These are phyloP conservation scores for Pocillopora damicornis DNA, from an alignment of 64 coral and sea anemone genomes.

Conservation along the genomic window DNA sequence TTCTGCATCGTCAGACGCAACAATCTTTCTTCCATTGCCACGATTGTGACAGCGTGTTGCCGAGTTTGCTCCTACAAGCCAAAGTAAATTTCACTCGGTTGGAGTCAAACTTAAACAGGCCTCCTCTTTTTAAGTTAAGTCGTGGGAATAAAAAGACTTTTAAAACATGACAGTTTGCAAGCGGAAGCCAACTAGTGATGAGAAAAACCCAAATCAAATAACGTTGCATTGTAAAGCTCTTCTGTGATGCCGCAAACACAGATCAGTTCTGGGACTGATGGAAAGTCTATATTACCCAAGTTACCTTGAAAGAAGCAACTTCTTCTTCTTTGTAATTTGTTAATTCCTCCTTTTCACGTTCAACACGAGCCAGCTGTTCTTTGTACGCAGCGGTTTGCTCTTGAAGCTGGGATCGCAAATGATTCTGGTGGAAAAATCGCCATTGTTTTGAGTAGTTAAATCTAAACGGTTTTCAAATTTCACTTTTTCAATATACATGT, in stretches of 20 bases:
- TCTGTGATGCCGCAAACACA: too few relatives aligned
- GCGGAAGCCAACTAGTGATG: too few relatives aligned
- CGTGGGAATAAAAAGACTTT: too few relatives aligned
- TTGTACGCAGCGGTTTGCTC: slow-evolving; percentile 34
- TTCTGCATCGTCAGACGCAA: slow-evolving; percentile 80
- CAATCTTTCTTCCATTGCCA: slow-evolving; percentile 88
- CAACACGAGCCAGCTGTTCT: slow-evolving; percentile 46
- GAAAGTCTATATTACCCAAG: neutral
- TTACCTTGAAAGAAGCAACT: slow-evolving; percentile 88
- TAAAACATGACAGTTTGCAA: too few relatives aligned
- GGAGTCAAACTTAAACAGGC: too few relatives aligned
- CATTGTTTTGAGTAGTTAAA: neutral
- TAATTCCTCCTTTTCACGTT: slow-evolving; percentile 63
- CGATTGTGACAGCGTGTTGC: slow-evolving; percentile 87
- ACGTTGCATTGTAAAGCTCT: too few relatives aligned
- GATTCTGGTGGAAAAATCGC: slow-evolving; percentile 30
- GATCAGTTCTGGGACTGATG: neutral
- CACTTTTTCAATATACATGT: too few relatives aligned
- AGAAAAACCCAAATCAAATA: too few relatives aligned
- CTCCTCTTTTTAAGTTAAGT: too few relatives aligned
- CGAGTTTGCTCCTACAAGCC: slow-evolving; percentile 81
- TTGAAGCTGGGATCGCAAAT: slow-evolving; percentile 41
- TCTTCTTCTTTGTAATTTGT: slow-evolving; percentile 82
- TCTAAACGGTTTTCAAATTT: too few relatives aligned
- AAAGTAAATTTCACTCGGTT: neutral